Conservation (phyloP, 2,113 vertebrate species). For the Hoplias malabaricus region DNA sequence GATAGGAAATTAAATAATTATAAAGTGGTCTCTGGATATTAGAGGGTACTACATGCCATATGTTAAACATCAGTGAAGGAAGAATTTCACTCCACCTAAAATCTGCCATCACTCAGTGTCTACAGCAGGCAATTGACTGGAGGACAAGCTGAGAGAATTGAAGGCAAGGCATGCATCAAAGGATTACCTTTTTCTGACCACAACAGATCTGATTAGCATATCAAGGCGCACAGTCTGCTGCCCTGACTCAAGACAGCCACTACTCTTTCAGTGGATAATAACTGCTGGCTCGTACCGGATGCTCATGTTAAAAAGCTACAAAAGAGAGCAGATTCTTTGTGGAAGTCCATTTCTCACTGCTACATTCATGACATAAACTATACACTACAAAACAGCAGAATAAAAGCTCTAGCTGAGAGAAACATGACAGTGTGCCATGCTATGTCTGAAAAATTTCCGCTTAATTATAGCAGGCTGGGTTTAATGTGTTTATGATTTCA, state of each 20-base stretch:
- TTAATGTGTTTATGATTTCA: too few species aligned
- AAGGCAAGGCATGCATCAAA: conserved; percentile 4
- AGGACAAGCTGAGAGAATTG: not conserved
- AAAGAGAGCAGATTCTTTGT: not conserved
- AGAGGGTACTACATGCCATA: too few species aligned
- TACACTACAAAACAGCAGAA: not conserved
- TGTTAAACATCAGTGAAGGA: not conserved
- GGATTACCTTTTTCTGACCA: not conserved
- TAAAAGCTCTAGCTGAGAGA: not conserved
- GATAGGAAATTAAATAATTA: too few species aligned
- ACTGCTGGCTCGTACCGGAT: not conserved
- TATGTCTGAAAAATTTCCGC: too few species aligned
- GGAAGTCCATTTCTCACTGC: not conserved
- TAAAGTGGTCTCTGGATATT: too few species aligned
- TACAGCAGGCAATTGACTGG: not conserved
- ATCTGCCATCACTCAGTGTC: not conserved
- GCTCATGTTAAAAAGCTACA: not conserved
- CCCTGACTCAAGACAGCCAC: not conserved
- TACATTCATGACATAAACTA: not conserved
- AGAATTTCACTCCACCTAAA: not conserved
- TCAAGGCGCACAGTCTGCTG: not conserved
- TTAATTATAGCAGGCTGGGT: too few species aligned
- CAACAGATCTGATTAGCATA: conserved; percentile 10
- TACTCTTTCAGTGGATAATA: not conserved
- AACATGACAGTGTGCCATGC: too few species aligned